Evolutionary conservation across 2,113 vertebrate species (phyloP).

Genomic region (Nannobrachium achirus): DNA sequence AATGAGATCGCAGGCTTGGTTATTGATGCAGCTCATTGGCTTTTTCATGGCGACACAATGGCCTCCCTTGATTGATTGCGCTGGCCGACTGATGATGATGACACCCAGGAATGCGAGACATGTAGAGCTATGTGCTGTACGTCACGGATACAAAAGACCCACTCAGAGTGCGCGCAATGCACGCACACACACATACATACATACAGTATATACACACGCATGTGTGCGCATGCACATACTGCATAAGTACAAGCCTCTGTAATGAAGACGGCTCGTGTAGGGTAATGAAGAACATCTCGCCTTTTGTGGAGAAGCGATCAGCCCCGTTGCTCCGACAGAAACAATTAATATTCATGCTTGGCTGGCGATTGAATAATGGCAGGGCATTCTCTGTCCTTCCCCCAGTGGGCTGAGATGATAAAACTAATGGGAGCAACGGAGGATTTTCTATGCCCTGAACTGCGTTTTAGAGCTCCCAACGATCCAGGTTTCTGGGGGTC

Average conservation of each 20-base stretch:
- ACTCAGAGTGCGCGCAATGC: constrained; percentile 6
- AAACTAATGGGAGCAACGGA: constrained; percentile 19
- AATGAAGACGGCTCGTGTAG: constrained; percentile 63
- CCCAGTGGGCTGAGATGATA: constrained; percentile 32
- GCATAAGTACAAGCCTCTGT: constrained; percentile 15
- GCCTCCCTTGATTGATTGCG: constrained; percentile 65
- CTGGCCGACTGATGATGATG: constrained; percentile 52
- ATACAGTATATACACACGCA: constrained; percentile 17
- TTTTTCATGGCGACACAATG: constrained; percentile 65
- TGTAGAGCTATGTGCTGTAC: constrained; percentile 46
- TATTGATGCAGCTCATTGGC: constrained; percentile 72
- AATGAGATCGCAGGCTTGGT: constrained; percentile 50
- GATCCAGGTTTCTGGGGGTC: neutral
- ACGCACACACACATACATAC: neutral
- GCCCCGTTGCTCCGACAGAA: constrained; percentile 50
- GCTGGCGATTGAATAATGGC: constrained; percentile 55
- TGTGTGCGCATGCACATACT: constrained; percentile 14
- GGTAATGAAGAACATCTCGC: constrained; percentile 63
- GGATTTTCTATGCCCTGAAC: constrained; percentile 18
- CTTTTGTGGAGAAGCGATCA: constrained; percentile 47
- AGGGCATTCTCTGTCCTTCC: constrained; percentile 16
- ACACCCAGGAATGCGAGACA: constrained; percentile 63
- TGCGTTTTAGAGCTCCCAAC: constrained; percentile 10
- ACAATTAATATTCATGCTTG: constrained; percentile 67
- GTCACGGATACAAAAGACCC: constrained; percentile 39